Base-by-base conservation (phyloP, 2,113 vertebrate genomes). In the Callaeas wilsoni region DNA sequence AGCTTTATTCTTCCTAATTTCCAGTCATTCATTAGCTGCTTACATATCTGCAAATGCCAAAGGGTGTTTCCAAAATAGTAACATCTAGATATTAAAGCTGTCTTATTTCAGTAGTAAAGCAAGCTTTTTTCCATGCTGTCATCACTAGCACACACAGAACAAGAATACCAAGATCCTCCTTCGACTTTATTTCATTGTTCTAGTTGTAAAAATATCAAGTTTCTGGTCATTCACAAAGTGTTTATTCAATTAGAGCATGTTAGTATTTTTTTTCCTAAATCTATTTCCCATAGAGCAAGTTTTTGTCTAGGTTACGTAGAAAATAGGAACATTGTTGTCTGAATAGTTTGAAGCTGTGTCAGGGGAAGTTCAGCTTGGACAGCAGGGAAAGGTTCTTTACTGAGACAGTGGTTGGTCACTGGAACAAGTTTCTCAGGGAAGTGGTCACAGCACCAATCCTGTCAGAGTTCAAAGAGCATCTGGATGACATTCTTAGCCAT, bases 21-120 rank as follows among this genome's bases (percentile, higher is more conserved):
- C 89, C 93, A 97, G 82, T 83, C 91, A 91, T 95, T 96, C 89
- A 96, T 93, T 96, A 96, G 59, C 67, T 96, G 78, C 7, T 3
- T 75, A 79, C 70, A 65, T 86, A 90, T 90, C 82, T 96, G 87
- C 63, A 96, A 96, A 95, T 95, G 94, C 87, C 93, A 93, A 85
- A 94, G 79, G 87, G 79, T 37, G 30, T 83, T 95, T 93, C 90
- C 87, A 95, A 95, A 97, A 96, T 67, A 95, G 92, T 70, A 94
- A 96, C 85, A 91, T 87, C 75, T 84, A 90, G 87, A 91, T 83
- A 90, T 77, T 94, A 92, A 95, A 91, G 37, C 29, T 85, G 87
- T 75, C 77, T 93, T 29, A 73, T 92, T 92, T 89, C 70, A 76
- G 65, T 69, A 84, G 63, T 65, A 91, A 85, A 93, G 59, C 59